Conservation (phyloP, 2,888 invertebrate species). For the Cistogaster globosa region DNA sequence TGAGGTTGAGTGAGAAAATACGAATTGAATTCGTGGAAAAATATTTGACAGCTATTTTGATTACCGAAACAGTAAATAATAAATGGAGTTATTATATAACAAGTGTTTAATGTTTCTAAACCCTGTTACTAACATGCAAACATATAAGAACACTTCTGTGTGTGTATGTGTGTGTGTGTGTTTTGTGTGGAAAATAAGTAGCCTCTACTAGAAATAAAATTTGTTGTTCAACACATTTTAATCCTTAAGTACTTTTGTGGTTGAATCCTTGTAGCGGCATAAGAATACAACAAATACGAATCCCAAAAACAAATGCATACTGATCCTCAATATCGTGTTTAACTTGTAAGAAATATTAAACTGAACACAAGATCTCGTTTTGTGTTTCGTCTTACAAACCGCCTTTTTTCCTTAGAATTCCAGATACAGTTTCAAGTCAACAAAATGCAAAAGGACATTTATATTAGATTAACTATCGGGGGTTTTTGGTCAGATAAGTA, state of each 20-base stretch:
- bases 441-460: conserved; percentile 63
- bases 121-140: conserved; percentile 21
- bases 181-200: conserved; percentile 58
- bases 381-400: conserved; percentile 78
- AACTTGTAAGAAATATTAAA: conserved; percentile 42
- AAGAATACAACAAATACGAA: neutral
- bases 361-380: conserved; percentile 66
- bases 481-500: conserved; percentile 68
- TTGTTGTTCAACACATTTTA: conserved; percentile 68
- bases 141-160: conserved; percentile 5
- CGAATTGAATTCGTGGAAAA: conserved; percentile 54
- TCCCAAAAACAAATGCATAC: neutral
- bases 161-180: too few relatives aligned
- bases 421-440: conserved; percentile 58
- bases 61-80: conserved; percentile 54
- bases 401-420: conserved; percentile 78
- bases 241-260: conserved; percentile 63
- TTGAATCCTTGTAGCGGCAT: conserved; percentile 56
- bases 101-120: conserved; percentile 50
- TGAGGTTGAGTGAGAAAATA: conserved; percentile 13
- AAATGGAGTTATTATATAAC: conserved; percentile 61
- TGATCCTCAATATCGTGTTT: conserved; percentile 5
- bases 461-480: conserved; percentile 67
- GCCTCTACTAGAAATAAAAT: conserved; percentile 66
- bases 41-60: conserved; percentile 74